These are phyloP conservation scores for Nephrotoma flavescens DNA, from an alignment of 2,888 invertebrate genomes.

Conservation along the genomic window DNA sequence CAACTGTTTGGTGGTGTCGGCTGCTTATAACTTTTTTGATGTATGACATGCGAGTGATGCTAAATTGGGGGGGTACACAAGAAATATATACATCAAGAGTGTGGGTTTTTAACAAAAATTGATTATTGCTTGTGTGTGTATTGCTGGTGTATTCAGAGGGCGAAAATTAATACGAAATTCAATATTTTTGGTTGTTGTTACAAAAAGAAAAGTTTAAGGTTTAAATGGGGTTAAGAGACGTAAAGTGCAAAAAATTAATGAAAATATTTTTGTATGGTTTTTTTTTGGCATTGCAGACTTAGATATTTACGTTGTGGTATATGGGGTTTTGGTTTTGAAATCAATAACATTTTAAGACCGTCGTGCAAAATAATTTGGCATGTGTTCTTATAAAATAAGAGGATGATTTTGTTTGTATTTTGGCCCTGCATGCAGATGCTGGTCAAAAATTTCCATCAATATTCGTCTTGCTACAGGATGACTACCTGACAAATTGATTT, in stretches of 20 bases:
- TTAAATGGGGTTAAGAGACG: neutral
- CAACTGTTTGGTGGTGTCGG: neutral
- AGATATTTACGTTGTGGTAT: neutral
- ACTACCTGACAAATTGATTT: no score
- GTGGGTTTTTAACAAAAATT: neutral
- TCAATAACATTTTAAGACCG: neutral
- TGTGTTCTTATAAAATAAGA: no score
- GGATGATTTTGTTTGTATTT: no score
- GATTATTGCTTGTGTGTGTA: neutral
- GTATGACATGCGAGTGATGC: neutral
- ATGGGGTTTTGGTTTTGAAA: neutral
- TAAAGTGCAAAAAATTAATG: neutral
- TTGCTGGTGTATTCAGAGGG: neutral
- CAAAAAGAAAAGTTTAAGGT: neutral
- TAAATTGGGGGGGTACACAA: neutral
- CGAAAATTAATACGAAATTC: neutral
- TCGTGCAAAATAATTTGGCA: no score
- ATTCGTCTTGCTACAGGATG: no score
- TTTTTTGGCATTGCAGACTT: neutral
- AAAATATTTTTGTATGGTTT: neutral
- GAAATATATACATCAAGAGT: no score
- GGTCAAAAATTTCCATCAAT: no score
- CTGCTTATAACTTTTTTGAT: neutral
- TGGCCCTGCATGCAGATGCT: no score
- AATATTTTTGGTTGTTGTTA: neutral